Evolutionary conservation across 1,140 invertebrate species (phyloP), one percentile per base, ranked within the genome.

Genomic region (Aleiodes sp.): DNA sequence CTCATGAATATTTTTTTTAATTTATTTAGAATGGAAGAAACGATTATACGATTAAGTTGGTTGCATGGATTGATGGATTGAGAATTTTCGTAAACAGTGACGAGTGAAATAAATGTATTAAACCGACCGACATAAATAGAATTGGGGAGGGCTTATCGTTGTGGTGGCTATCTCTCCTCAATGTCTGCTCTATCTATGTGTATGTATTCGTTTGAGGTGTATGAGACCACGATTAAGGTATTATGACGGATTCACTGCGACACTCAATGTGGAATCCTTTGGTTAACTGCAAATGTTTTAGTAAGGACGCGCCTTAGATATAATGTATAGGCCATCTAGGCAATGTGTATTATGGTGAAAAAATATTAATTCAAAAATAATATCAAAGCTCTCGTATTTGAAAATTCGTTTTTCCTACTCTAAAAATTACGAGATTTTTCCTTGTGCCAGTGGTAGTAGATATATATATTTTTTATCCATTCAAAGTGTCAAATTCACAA

Each of bases 201-300:
- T 62, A 61, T 65, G 66, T 57, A 59, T 75, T 29, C 9, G 57
- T 33, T 65, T 62, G 62, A 57, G 68, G 52, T 70, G 61, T 61
- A 69, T 64, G 77, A 77, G 74, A 78, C 78, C 75, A 75, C 73
- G 70, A 66, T 74, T 61, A 69, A 71, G 72, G 71, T 73, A 81
- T 74, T 76, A 80, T 80, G 79, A 80, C 76, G 74, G 76, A 74
- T 66, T 72, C 56, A 65, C 70, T 63, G 61, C 68, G 52, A 60
- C 43, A 63, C 16, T 62, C 35, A 59, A 33, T 3, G 31, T 52
- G 8, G 19, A 26, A 68, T 68, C 57, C 57, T 68, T 68, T 59
- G 19, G 41, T 26, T 46, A 12, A 41, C 57, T 41, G 14, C n/a
- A 61, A 60, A 61, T 61, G 35, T 56, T 60, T 67, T 16, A 21